Evolutionary conservation across 2,797 vertebrate species (phyloP), one percentile per base, ranked within the genome.

Genomic region (Fistularia commersonii): DNA sequence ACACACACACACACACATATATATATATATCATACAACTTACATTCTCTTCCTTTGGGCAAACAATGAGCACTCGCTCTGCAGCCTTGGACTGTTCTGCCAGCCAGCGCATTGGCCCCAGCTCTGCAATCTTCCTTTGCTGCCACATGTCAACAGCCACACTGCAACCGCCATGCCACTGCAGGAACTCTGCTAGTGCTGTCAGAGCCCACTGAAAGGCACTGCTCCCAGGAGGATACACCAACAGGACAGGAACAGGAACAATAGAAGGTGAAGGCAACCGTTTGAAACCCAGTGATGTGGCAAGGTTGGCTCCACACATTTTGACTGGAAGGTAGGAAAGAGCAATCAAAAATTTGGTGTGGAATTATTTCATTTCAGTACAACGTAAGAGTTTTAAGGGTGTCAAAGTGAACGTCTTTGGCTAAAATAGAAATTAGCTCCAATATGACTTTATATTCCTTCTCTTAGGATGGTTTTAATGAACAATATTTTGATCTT

Each of bases 41-140:
- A 67, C 33, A 41, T 7, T 41, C 1, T 38, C 15, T 38, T 45
- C 48, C 67, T 77, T 62, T 13, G 84, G 76, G 41, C 74, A 66
- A 6, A 94, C 45, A 15, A 94, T 81, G 61, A 94, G 78, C n/a
- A 94, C 84, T 57, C 51, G 82, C 0, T 90, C 74, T 0, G 85
- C 89, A 7, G 31, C 62, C 35, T 80, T 66, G 42, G 61, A 84
- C 71, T 91, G 83, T 35, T 81, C 64, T 12, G 84, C 76, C 14
- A 95, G 78, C 92, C 92, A 94, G 41, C 90, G 88, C 51, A 93
- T 79, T 0, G 83, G 89, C 3, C 92, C 92, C 57, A 88, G 75
- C 56, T 91, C 83, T 0, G 91, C 92, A 6, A 94, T 81, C 48
- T 53, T 90, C 44, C 61, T 77, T 69, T 80, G 90, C 68, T 94